Evolutionary conservation across 2,888 invertebrate genomes (phyloP), one percentile per base, ranked within the genome.

Genomic region (Pandemis cinnamomeana): DNA sequence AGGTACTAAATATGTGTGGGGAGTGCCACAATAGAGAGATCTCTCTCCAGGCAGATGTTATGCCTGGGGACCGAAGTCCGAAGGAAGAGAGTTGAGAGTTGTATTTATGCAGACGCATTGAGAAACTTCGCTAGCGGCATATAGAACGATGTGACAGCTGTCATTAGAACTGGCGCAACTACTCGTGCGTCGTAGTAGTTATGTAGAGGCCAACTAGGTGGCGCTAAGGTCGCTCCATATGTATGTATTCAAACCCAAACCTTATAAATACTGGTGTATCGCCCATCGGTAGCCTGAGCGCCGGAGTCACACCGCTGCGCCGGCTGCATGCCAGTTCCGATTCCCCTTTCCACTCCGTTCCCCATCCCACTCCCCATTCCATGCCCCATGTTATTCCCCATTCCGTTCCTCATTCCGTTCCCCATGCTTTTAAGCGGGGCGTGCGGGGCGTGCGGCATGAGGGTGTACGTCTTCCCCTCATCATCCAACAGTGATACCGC

Each of bases 401-500:
- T 53, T 2, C 53, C 15, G 7, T 15, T 11, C 53, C 15, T n/a
- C 53, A 53, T 53, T 5, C 53, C 53, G 6, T 15, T 20, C 7
- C 8, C 7, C 53, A 15, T 53, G 15, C 7, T 15, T 20, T 20
- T 55, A 20, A 0, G 6, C n/a, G 55, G 61, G 13, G 77, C 20
- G 42, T 86, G 88, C n/a, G 55, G 61, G 13, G 77, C 20, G 42
- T 87, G 88, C 0, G 91, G 89, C 76, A 87, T 73, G 0, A 92
- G 78, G 0, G 89, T 89, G 67, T 88, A 91, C 75, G 88, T 85
- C 10, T 83, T 83, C 5, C 78, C 79, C 0, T 67, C 67, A n/a
- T 53, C 87, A 8, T 92, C 91, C 46, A 91, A 36, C 5, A 93
- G 77, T 0, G 92, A 89, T 5, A 93, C 91, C 0, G 90, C 84